Base-by-base conservation (phyloP, 2,797 vertebrate species). In the Vipera latastei region DNA sequence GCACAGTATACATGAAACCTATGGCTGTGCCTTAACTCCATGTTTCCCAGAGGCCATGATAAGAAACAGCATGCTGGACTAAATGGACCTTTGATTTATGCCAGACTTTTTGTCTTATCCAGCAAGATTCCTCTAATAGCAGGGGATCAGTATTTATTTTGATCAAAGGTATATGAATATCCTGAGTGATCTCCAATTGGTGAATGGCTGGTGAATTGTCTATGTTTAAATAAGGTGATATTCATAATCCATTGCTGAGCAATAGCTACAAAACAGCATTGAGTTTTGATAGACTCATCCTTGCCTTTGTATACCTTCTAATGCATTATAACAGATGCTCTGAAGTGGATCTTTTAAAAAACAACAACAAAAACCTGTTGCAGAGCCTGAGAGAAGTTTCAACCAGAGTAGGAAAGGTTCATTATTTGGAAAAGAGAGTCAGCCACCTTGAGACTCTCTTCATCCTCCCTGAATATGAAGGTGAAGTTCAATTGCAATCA, bases 351-450 rank as follows among this genome's bases (percentile, higher is more conserved):
- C 32, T 9, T 78, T 78, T 32, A 2, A 20, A 38, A 73, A 65
- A n/a, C 9, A 28, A 28, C 61, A 14, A 14, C 63, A 32, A 44
- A 93, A 95, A 89, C 96, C 93, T 94, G 59, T 59, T 94, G 65
- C 93, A 94, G 89, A 92, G 92, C 53, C 95, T 94, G 2, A 93
- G 92, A 86, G 22, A 48, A 92, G 90, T 90, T 96, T 60, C 91
- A 92, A 93, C 96, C 94, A 97, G 95, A 94, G 95, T 93, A 94
- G 93, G 91, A 93, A 92, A 97, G 91, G 89, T 16, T 53, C 92
- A 60, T 86, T 92, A 94, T 96, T 94, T 94, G 92, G 92, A 89
- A 97, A 95, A 89, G 93, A 78, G 90, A 94, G 4, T 93, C 94
- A 93, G 96, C 96, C 91, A 96, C 25, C 93, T 96, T 13, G 26